phyloP scores from a whole-genome alignment of 30 jellyfish, hydroid and myxozoan species.

The Turritopsis dohrnii region DNA sequence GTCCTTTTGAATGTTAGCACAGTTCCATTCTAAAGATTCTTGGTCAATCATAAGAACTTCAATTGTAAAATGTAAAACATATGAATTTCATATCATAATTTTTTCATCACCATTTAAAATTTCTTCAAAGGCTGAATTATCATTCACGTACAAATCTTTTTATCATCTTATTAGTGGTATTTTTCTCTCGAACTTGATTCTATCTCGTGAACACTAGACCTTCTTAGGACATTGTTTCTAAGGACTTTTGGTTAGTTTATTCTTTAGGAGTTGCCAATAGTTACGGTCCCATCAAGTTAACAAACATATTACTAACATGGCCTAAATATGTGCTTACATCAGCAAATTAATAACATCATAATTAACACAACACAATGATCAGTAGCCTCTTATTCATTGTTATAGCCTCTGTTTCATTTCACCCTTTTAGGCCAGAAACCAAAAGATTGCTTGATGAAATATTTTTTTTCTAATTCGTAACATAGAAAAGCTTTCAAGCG shows the following conservation, averaged over 20 bases:
- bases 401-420: background rate
- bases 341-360: background rate
- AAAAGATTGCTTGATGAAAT: too few species aligned
- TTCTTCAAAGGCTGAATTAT: background rate
- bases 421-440: too few species aligned
- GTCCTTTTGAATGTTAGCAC: too few species aligned
- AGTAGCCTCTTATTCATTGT: background rate
- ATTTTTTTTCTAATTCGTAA: background rate
- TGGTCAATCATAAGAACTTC: too few species aligned
- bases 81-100: too few species aligned
- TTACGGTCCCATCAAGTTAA: too few species aligned
- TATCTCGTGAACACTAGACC: background rate
- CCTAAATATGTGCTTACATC: background rate
- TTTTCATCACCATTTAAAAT: background rate
- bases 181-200: background rate
- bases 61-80: too few species aligned
- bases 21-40: too few species aligned
- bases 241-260: too few species aligned
- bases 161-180: background rate
- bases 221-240: too few species aligned
- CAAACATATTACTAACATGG: too few species aligned
- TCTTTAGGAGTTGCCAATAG: too few species aligned
- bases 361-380: background rate
- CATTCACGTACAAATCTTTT: background rate
- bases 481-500: background rate